Conservation (phyloP, 2,888 invertebrate species). For the Cheilosia soror region DNA sequence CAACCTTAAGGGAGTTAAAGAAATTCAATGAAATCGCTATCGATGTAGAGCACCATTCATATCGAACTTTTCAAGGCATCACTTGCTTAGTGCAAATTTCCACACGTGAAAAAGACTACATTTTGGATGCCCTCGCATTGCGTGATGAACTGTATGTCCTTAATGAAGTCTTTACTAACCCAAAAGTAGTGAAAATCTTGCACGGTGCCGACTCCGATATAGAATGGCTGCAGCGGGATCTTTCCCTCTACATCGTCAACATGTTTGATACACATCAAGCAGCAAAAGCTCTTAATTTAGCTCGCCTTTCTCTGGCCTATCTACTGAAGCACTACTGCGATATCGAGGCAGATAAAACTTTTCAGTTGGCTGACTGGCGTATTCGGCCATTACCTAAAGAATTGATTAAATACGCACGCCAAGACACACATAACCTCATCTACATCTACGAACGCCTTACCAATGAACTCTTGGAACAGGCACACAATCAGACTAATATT, state of each 20-base stretch:
- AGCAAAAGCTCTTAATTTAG: conserved; percentile 88
- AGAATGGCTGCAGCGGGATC: conserved; percentile 97
- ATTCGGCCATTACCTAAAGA: conserved; percentile 94
- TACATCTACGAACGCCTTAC: conserved; percentile 93
- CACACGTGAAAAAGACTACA: conserved; percentile 90
- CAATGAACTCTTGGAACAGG: conserved; percentile 88
- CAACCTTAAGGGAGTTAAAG: conserved; percentile 88
- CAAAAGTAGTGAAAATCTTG: conserved; percentile 95
- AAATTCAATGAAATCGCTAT: conserved; percentile 91
- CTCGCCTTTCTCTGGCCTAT: conserved; percentile 90
- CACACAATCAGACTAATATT: conserved; percentile 87
- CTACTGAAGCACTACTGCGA: conserved; percentile 91
- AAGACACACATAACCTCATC: conserved; percentile 97
- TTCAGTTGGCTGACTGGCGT: conserved; percentile 98
- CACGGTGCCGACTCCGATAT: conserved; percentile 96
- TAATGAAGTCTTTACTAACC: conserved; percentile 95
- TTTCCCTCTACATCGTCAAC: conserved; percentile 97
- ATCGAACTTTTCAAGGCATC: conserved; percentile 95
- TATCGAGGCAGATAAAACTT: conserved; percentile 93
- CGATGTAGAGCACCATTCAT: conserved; percentile 97
- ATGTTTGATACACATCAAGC: conserved; percentile 98
- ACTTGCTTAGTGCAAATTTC: conserved; percentile 98
- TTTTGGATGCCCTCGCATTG: conserved; percentile 94
- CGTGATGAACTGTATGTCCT: conserved; percentile 92
- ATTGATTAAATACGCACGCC: conserved; percentile 93